Evolutionary conservation across 2,888 invertebrate species (phyloP).

Genomic region (Glyphotaelius pellucidus): DNA sequence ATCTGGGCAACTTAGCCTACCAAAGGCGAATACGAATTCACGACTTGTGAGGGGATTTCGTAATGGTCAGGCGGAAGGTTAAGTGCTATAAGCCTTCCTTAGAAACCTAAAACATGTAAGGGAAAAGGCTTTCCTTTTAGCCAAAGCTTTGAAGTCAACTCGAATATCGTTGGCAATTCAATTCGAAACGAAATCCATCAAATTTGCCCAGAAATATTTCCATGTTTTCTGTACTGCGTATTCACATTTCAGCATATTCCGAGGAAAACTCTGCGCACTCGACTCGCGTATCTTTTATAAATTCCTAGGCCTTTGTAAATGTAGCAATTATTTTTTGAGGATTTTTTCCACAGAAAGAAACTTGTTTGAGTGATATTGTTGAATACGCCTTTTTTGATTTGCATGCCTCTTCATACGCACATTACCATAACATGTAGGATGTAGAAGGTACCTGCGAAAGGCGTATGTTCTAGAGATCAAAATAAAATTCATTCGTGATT

Average conservation of each 20-base stretch:
- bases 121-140: conserved; percentile 39
- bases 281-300: neutral
- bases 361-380: neutral
- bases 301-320: conserved; percentile 23
- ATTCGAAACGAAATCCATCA: conserved; percentile 47
- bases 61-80: conserved; percentile 51
- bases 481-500: too few species aligned
- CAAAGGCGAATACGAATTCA: conserved; percentile 55
- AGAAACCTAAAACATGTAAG: conserved; percentile 44
- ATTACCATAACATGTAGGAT: neutral
- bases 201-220: conserved; percentile 41
- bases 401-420: neutral
- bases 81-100: conserved; percentile 53
- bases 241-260: conserved; percentile 2
- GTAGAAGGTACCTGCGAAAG: neutral
- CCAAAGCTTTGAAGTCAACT: conserved; percentile 35
- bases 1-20: conserved; percentile 53
- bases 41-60: conserved; percentile 44
- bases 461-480: neutral
- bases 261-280: neutral
- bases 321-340: conserved; percentile 37
- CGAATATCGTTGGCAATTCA: conserved; percentile 48
- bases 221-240: too few species aligned
- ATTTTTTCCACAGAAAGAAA: neutral
- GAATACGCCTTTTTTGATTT: neutral